Percentiles rank a stretch among this genome's conserved stretches.
Evolutionary conservation across 2,113 vertebrate genomes (phyloP).

Genomic region (Columba janthina): DNA sequence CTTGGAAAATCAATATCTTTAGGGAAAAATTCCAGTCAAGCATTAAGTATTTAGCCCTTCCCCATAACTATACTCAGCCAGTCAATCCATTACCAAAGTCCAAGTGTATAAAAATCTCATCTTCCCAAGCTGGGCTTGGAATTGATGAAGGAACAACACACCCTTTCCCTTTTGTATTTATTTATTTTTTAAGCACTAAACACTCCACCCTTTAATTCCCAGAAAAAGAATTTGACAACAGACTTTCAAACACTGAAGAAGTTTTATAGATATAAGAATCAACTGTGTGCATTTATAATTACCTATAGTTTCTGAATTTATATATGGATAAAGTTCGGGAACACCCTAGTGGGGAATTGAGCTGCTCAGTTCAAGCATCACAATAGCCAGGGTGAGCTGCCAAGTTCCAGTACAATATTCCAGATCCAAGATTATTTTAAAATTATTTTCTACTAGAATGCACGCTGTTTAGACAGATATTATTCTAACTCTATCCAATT

Average conservation of each 20-base stretch:
- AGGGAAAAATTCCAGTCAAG: background rate
- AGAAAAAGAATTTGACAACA: background rate
- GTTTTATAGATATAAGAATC: background rate
- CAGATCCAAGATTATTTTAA: background rate
- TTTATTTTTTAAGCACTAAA: constrained; percentile 20
- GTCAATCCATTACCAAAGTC: background rate
- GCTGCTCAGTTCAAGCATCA: background rate
- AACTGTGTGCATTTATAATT: constrained; percentile 12
- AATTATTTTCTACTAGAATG: background rate
- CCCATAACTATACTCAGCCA: background rate
- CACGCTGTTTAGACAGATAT: background rate
- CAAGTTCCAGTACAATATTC: background rate
- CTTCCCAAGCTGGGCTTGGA: background rate
- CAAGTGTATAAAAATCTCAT: background rate
- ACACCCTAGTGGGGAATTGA: background rate
- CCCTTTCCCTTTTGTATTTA: constrained; percentile 50
- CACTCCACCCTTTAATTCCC: constrained; percentile 9
- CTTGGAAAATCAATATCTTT: background rate
- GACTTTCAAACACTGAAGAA: background rate
- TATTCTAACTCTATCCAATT: background rate
- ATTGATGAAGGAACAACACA: background rate
- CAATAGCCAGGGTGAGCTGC: background rate
- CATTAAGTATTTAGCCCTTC: background rate
- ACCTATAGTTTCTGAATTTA: constrained; percentile 12
- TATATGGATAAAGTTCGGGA: constrained; percentile 11